phyloP scores from a whole-genome alignment of 2,797 vertebrate species.

The Pseudopleuronectes americanus region DNA sequence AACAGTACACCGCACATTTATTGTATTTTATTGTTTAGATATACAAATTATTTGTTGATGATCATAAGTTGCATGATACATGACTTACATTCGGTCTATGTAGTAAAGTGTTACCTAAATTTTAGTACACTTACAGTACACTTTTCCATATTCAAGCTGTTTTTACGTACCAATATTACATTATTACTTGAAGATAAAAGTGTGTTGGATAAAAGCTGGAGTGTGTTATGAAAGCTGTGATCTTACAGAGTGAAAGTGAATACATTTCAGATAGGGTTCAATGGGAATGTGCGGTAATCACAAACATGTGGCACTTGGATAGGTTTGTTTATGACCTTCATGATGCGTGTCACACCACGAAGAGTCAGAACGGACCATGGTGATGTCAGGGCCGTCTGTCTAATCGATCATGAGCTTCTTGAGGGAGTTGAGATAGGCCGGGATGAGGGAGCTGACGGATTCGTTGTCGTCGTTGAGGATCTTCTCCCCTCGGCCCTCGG shows the following conservation, averaged over 20 bases:
- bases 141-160: constrained; percentile 25
- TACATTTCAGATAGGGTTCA: constrained; percentile 3
- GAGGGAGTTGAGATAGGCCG: constrained; percentile 86
- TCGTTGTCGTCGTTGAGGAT: constrained; percentile 83
- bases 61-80: too few relatives aligned
- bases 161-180: constrained; percentile 44
- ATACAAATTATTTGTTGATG: too few relatives aligned
- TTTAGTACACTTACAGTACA: constrained; percentile 9
- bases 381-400: neutral
- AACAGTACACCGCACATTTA: too few relatives aligned
- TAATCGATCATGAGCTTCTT: constrained; percentile 89
- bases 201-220: constrained; percentile 9
- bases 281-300: constrained; percentile 9
- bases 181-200: constrained; percentile 28
- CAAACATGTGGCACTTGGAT: constrained; percentile 5
- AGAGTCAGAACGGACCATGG: neutral
- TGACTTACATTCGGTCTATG: too few relatives aligned
- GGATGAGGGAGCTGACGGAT: constrained; percentile 86
- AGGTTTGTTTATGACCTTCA: constrained; percentile 12
- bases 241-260: constrained; percentile 12
- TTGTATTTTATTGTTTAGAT: neutral
- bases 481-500: constrained; percentile 85
- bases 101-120: neutral
- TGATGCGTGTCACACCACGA: too few relatives aligned
- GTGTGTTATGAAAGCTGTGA: constrained; percentile 15